Conservation (phyloP, 2,888 invertebrate species). For the Drosophila koepferae region DNA sequence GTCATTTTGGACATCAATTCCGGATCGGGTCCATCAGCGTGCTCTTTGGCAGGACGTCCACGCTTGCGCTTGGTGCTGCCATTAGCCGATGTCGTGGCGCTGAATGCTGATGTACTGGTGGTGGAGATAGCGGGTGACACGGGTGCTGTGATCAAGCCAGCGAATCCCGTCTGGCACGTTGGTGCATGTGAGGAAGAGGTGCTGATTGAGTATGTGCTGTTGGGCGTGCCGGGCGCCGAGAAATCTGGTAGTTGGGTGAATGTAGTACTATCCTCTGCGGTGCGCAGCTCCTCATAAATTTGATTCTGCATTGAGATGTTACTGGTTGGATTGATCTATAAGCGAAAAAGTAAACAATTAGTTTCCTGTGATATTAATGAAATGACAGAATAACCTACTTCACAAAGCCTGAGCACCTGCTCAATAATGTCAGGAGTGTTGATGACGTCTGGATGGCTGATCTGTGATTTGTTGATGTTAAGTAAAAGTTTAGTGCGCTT, state of each 20-base stretch:
- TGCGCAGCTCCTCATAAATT: conserved; percentile 49
- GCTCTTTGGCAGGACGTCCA: conserved; percentile 82
- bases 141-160: conserved; percentile 65
- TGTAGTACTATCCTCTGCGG: conserved; percentile 47
- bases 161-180: conserved; percentile 59
- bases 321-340: conserved; percentile 31
- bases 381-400: conserved; percentile 33
- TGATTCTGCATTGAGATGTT: conserved; percentile 28
- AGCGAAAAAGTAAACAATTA: conserved; percentile 23
- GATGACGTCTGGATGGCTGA: conserved; percentile 18
- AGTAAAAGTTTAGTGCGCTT: conserved; percentile 66
- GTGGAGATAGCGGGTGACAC: conserved; percentile 71
- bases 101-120: conserved; percentile 65
- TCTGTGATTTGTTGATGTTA: conserved; percentile 43
- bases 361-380: neutral
- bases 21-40: conserved; percentile 81
- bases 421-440: conserved; percentile 67
- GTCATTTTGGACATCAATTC: conserved; percentile 61
- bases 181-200: conserved; percentile 36
- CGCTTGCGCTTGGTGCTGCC: conserved; percentile 66
- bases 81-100: conserved; percentile 18
- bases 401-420: conserved; percentile 35
- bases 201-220: conserved; percentile 64
- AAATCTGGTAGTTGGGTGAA: conserved; percentile 43
- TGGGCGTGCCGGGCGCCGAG: conserved; percentile 73